Base-by-base conservation (phyloP, 2,888 invertebrate species). In the Phyllotreta cruciferae region DNA sequence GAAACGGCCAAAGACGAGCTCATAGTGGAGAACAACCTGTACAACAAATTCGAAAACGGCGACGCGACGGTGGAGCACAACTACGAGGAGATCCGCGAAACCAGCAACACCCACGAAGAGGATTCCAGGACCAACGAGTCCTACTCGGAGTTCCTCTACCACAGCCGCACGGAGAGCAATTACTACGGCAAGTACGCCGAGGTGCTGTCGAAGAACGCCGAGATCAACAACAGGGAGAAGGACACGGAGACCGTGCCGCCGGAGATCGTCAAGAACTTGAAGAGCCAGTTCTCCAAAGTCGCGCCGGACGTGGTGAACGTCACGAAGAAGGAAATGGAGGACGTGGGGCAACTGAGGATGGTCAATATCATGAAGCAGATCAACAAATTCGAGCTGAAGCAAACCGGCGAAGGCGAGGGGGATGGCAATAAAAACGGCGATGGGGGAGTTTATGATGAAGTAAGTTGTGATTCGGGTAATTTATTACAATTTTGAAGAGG, bases 341-440 rank as follows among this genome's bases (percentile, higher is more conserved):
- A 75, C 47, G 69, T 71, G 7, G 70, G 65, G 10, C 74, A 77
- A 41, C 61, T 77, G 56, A 78, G 76, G 63, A 74, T 75, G 13
- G 69, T 78, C 13, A 77, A 78, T 66, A 76, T 80, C 56, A 77
- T 79, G 73, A 77, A 78, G 64, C 79, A 81, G 63, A 80, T 81
- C 52, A 77, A 73, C 67, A 79, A 77, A 60, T 80, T 81, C 67
- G 81, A 81, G 63, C 73, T 73, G 39, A 74, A 73, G 34, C 74
- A 77, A 37, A 52, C 61, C 13, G 71, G 58, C 11, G 53, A 57
- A 39, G 34, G 52, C 62, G 24, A 24, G 24, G 24, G 24, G 2
- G 24, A 24, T 4, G 24, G 24, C 24, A 24, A 24, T 4, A 24
- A 76, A 37, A 52, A 60, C 13, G 71, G 58, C 11, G 53, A 57